Evolutionary conservation across 2,113 vertebrate species (phyloP).

Genomic region (Sterna hirundo): DNA sequence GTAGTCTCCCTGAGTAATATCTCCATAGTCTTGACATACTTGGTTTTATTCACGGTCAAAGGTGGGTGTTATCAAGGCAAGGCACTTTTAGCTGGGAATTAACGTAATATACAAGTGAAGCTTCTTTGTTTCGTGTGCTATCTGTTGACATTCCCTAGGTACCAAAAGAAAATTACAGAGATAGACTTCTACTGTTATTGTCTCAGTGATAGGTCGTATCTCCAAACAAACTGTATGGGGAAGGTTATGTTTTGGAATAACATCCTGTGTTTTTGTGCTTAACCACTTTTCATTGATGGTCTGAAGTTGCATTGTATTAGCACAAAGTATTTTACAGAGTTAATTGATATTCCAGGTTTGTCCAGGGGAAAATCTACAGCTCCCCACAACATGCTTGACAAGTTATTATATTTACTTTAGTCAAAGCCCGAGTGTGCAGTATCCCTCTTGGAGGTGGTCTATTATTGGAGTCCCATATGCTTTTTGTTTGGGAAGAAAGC

Average conservation of each 20-base stretch:
- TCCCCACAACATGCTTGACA: constrained; percentile 89
- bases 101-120: constrained; percentile 38
- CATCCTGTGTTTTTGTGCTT: constrained; percentile 95
- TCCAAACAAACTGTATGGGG: constrained; percentile 83
- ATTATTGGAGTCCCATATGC: constrained; percentile 88
- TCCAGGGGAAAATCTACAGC: constrained; percentile 89
- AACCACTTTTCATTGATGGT: constrained; percentile 83
- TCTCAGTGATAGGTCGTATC: constrained; percentile 86
- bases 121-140: constrained; percentile 48
- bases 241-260: constrained; percentile 85
- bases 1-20: neutral
- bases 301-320: constrained; percentile 80
- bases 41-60: constrained; percentile 13
- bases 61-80: neutral
- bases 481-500: constrained; percentile 96
- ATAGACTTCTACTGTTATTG: constrained; percentile 67
- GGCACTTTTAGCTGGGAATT: neutral
- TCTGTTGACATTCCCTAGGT: constrained; percentile 62
- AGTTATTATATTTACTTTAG: constrained; percentile 92
- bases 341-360: constrained; percentile 99
- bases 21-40: neutral
- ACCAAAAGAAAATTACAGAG: constrained; percentile 64
- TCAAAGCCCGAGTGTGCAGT: constrained; percentile 85
- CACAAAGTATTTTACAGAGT: constrained; percentile 80
- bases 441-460: constrained; percentile 87